These are phyloP conservation scores for Frankliniella fusca DNA, from an alignment of 2,888 invertebrate species.

Conservation along the genomic window DNA sequence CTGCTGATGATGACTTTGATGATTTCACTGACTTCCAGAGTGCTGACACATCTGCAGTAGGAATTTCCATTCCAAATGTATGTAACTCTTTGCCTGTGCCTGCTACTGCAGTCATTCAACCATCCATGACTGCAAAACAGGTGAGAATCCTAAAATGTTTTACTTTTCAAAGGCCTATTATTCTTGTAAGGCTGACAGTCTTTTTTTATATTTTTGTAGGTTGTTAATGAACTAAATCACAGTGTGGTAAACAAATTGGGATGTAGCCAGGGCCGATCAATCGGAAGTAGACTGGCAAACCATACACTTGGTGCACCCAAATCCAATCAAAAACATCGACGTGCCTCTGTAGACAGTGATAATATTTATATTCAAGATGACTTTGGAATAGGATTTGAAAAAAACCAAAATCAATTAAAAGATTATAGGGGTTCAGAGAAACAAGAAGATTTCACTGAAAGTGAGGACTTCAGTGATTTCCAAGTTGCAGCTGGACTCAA, in stretches of 20 bases:
- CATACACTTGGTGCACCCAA: background rate
- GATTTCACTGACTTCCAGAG: conserved; percentile 5
- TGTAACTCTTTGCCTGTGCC: background rate
- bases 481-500: background rate
- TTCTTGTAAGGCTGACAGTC: background rate
- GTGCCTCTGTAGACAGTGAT: background rate
- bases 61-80: background rate
- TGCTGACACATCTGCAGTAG: background rate
- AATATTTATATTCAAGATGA: background rate
- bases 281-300: conserved; percentile 8
- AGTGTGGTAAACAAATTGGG: background rate
- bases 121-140: background rate
- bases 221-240: background rate
- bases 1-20: conserved; percentile 5
- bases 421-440: background rate
- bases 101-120: background rate
- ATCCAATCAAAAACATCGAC: background rate
- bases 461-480: conserved; percentile 10
- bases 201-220: background rate
- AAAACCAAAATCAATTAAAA: background rate
- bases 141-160: background rate
- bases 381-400: background rate
- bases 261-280: background rate
- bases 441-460: background rate
- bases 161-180: background rate